Evolutionary conservation across 2,113 vertebrate species (phyloP), one percentile per base, ranked within the genome.

Genomic region (Phyllostomus hastatus): DNA sequence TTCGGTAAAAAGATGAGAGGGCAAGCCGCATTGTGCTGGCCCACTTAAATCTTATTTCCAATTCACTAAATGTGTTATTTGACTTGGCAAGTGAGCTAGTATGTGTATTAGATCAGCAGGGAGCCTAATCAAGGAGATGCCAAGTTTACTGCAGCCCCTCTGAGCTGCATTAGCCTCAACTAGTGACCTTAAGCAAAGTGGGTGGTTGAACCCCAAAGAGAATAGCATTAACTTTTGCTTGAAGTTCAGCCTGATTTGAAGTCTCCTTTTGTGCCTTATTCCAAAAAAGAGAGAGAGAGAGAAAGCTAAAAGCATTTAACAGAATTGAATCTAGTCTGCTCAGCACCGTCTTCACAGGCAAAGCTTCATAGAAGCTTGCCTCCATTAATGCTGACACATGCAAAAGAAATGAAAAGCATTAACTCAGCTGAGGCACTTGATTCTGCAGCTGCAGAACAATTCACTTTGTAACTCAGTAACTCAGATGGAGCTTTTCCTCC

Each of bases 11-110:
- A 99, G 99, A 99, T 99, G 98, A 99, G 98, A 99, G 98, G 97
- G 96, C 98, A 99, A 99, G 99, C 98, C 93, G 98, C 98, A 99
- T 99, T 99, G 98, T 99, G 98, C 98, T 98, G 98, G 98, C 98
- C 99, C 98, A 99, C 99, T 99, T 99, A 99, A 99, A 99, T 99
- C 99, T 99, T 99, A 99, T 99, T 99, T 99, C 98, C 98, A 99
- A 99, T 99, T 99, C 99, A 99, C 99, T 99, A 99, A 99, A 99
- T 99, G 99, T 99, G 99, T 99, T 99, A 99, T 99, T 99, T 99
- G 99, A 99, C 99, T 99, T 99, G 99, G 99, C 99, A 99, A 99
- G 99, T 98, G 98, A 99, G 98, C 98, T 98, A 98, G 99, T 99
- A 98, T 99, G 99, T 99, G 99, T 99, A 99, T 98, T 98, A 98